Evolutionary conservation across 2,888 invertebrate species (phyloP), one percentile per base, ranked within the genome.

Genomic region (Polylopha cassiicola): DNA sequence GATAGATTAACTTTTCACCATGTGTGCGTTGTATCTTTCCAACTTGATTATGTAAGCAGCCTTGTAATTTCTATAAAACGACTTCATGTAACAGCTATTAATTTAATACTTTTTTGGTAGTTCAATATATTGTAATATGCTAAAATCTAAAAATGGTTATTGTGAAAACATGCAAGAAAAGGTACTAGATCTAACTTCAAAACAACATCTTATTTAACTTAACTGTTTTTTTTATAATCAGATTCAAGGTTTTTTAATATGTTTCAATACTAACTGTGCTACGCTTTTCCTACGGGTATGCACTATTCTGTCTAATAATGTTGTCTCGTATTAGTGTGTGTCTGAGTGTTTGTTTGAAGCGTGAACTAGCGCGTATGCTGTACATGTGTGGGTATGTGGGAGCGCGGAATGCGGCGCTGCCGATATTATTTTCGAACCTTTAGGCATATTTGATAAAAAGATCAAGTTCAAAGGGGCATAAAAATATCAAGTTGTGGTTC

Each of bases 391-490:
- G 41, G 65, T 61, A 58, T 62, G 61, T 49, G 66, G 48, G 64
- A 64, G 59, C 68, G 67, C 70, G 74, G 73, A 76, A 80, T 76
- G 79, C 70, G 65, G 59, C 67, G 64, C 53, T 60, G 67, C 67
- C 72, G 75, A 78, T 79, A 78, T 74, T 68, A 73, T 73, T 76
- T 77, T 57, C 59, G 61, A 60, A 63, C 63, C 61, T 65, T 58
- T 61, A 65, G 68, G 56, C 61, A 64, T 66, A 61, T 65, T 71
- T 73, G 81, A 82, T 82, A 82, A 80, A 76, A 73, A 78, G 73
- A 81, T 80, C 80, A 82, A 82, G 82, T 81, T 81, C 81, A 81
- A 75, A 80, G 74, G 78, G 77, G 63, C 72, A 70, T 62, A 57
- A 60, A 56, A 54, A 58, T 56, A 48, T 46, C 48, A 48, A 55